Evolutionary conservation across 2,113 vertebrate species (phyloP).

Genomic region (Xenus cinereus): DNA sequence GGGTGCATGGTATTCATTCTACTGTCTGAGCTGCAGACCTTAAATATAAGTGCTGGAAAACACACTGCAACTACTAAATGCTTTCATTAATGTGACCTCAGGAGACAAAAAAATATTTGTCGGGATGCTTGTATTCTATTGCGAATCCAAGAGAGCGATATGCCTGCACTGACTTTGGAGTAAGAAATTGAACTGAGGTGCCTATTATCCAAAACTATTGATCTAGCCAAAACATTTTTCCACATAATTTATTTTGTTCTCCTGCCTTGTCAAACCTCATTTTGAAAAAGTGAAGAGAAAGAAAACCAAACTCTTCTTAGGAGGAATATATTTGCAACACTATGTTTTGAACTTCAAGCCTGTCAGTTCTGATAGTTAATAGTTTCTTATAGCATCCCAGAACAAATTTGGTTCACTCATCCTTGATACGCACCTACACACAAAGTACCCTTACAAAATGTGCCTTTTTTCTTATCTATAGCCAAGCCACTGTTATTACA

Average conservation of each 20-base stretch:
- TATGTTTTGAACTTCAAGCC: background rate
- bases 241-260: background rate
- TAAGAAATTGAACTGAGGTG: background rate
- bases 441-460: background rate
- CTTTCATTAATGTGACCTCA: background rate
- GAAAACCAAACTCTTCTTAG: background rate
- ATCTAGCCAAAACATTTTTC: background rate
- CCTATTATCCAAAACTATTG: background rate
- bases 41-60: background rate
- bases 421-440: background rate
- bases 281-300: background rate
- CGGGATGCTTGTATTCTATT: background rate
- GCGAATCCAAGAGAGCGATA: background rate
- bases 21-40: background rate
- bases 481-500: background rate
- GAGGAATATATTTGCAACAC: background rate
- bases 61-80: background rate
- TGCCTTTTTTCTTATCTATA: slow-evolving; percentile 5
- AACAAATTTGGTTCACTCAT: background rate
- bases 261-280: background rate
- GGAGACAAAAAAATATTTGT: background rate
- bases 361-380: background rate
- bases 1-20: background rate
- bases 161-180: background rate
- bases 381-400: background rate